Base-by-base conservation (phyloP, 2,797 vertebrate species). In the Pogoniulus pusillus region DNA sequence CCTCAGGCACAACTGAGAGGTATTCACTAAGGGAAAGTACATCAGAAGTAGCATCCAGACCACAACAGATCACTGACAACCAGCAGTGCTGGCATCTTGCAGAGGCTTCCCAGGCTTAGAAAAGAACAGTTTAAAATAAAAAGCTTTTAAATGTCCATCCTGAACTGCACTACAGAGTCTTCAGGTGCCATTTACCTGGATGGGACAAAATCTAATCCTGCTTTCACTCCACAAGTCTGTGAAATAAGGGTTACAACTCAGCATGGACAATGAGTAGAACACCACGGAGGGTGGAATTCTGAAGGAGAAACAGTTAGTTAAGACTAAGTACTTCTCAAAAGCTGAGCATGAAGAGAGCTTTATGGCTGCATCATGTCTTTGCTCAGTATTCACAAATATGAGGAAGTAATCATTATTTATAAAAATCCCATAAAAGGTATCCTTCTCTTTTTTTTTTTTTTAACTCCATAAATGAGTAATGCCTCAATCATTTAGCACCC, bases 351-450 rank as follows among this genome's bases (percentile, higher is more conserved):
- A 57, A 93, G 78, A 26, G 29, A 81, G 60, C 63, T 85, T 94
- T 69, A 84, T 66, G 81, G 92, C n/a, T 91, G 59, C 73, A 90
- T 53, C 77, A 68, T 43, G 41, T 93, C 74, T 78, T 89, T 91
- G 54, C 75, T 84, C 64, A 82, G 69, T 78, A 94, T 91, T 97
- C 80, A 80, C 58, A 85, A 90, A 87, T 83, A 81, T 63, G 75
- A 81, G 72, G 89, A 90, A 93, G 82, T 72, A 58, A 90, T 75
- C 66, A 83, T 82, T 93, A 92, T 95, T 96, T 91, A 93, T 93
- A 96, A 96, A 86, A 86, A 93, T 91, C 78, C 96, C 96, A 96
- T 93, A 95, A 94, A 95, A 96, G 96, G 89, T 80, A 71, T 35
- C 84, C 64, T 27, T 82, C n/a, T 95, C 96, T 80, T 94, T 89